Evolutionary conservation across 2,113 vertebrate genomes (phyloP), one percentile per base, ranked within the genome.

Genomic region (Sminthopsis crassicaudata): DNA sequence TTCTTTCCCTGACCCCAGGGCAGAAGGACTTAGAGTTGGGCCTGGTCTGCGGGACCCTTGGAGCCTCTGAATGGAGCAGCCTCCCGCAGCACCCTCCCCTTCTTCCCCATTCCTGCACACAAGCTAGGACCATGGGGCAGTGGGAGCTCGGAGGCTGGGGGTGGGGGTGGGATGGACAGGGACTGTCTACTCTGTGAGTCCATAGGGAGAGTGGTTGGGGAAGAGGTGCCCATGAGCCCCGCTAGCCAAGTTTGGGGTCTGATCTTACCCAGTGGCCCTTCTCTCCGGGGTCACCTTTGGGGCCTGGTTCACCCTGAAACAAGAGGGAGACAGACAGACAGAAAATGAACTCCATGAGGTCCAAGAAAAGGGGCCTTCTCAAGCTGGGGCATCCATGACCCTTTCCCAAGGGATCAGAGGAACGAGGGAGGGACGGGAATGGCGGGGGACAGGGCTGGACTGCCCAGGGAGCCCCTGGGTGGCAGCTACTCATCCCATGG

Each of bases 191-290:
- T 91, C 89, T 48, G 91, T 90, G 96, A 53, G 89, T 90, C 92
- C 57, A 91, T 91, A n/a, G 27, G 10, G 30, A 91, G 53, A 42
- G 9, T 46, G 30, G 9, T 8, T 55, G 46, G 0, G 12, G 84
- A 51, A 92, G 46, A 84, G 67, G 19, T 42, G n/a, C n/a, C n/a
- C 22, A 42, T 22, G 67, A 42, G 16, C 6, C n/a, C 67, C 22
- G 6, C n/a, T 42, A 42, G n/a, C 91, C 14, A 27, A 88, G 53
- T 14, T 42, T n/a, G 9, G 30, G 42, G 25, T 57, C 46, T 89
- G 27, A 57, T 97, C 99, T 99, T 99, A 99, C 99, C 99, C 99
- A 99, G 60, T 99, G 98, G 93, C 99, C 99, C 98, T 99, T 99
- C 90, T 99, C 99, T 55, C 99, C 99, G 0, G 99, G 99, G 96